Conservation (phyloP, 2,888 invertebrate genomes). For the Polyploca ridens region DNA sequence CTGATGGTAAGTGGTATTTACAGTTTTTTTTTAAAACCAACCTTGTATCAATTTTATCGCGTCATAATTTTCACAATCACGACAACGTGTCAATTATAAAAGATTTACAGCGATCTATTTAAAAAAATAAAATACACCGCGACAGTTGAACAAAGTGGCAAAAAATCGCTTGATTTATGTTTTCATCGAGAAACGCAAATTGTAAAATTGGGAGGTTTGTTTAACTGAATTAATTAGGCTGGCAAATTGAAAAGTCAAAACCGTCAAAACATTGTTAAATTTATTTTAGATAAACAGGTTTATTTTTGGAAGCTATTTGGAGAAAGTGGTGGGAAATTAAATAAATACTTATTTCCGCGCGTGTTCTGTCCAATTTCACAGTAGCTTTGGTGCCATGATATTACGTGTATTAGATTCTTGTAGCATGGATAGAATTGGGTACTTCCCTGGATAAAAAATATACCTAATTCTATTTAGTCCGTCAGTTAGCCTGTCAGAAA, state of each 20-base stretch:
- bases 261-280: constrained; percentile 2
- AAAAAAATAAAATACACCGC: constrained; percentile 7
- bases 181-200: not conserved
- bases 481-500: no score
- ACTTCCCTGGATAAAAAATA: no score
- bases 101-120: constrained; percentile 17
- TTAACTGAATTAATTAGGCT: not conserved
- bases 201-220: not conserved
- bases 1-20: no score
- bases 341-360: not conserved
- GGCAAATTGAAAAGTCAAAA: constrained; percentile 4
- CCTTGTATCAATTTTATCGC: constrained; percentile 14
- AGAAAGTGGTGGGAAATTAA: not conserved
- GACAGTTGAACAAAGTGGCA: constrained; percentile 12
- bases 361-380: not conserved
- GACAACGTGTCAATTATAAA: constrained; percentile 19
- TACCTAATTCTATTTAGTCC: no score
- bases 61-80: constrained; percentile 11
- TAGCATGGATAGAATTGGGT: no score
- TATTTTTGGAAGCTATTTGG: not conserved
- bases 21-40: not conserved
- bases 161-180: constrained; percentile 11
- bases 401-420: not conserved
- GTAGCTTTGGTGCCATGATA: not conserved
- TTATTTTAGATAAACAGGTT: constrained; percentile 2